Base-by-base conservation (phyloP, 1,140 invertebrate genomes). In the Drosophila biarmipes region DNA sequence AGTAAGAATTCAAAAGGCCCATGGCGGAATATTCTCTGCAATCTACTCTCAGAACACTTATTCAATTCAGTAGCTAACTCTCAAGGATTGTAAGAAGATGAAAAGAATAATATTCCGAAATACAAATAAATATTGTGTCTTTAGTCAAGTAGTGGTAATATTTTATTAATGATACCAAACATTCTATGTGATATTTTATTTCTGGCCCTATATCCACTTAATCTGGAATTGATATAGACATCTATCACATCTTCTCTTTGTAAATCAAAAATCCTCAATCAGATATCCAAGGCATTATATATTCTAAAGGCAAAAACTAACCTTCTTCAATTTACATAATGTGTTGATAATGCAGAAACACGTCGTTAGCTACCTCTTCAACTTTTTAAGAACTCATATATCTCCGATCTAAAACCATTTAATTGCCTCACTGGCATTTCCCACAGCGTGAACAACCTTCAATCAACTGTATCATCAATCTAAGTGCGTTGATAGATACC, bases 401-500 rank as follows among this genome's bases (percentile, higher is more conserved):
- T 66, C 57, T 34, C 3, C 34, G 37, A 42, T 61, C 31, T 54
- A 10, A 17, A 14, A 27, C 34, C 12, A 49, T 64, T 51, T 63
- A 66, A 66, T 63, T 66, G 58, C 58, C 35, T 35, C 37, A 14
- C 14, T 54, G 27, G 52, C 17, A 61, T 61, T 62, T 62, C 59
- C 42, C 55, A 63, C 38, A 34, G 42, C 54, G 29, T 43, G 61
- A 14, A 40, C 54, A 61, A 61, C 61, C 61, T 59, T 63, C 61
- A 40, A 66, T 66, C 42, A 64, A 17, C 24, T 51, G 21, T 34
- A 66, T 62, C 57, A 40, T n/a, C 24, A 27, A 59, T 49, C 46
- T 52, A 15, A n/a, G 35, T 61, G 46, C 46, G 46, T 38, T 53
- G 51, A 61, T 56, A 61, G 34, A 17, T 29, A 29, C 24, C 5